These are phyloP conservation scores for Microtus montanus DNA, from an alignment of 2,113 vertebrate species.

Conservation along the genomic window DNA sequence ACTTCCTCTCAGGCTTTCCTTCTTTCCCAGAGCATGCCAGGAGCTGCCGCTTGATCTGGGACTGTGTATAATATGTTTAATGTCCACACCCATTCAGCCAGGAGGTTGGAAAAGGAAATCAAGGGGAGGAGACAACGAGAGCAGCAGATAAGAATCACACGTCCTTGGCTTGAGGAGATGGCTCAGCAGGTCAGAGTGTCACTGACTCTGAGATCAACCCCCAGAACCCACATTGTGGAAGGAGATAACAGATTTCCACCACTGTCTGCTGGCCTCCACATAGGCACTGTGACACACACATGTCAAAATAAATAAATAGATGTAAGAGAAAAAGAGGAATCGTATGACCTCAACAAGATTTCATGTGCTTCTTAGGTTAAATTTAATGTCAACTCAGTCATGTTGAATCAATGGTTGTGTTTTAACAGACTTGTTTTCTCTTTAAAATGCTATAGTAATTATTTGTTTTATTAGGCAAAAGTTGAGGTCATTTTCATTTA, in stretches of 20 bases:
- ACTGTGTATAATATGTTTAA: not conserved
- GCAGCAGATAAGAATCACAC: not conserved
- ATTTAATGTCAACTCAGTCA: slow-evolving; percentile 21
- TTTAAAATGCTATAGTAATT: not conserved
- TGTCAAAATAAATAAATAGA: not conserved
- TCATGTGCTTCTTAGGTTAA: slow-evolving; percentile 1
- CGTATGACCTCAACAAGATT: not conserved
- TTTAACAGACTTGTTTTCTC: slow-evolving; percentile 34
- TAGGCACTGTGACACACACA: not conserved
- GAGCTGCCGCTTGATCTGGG: slow-evolving; percentile 6
- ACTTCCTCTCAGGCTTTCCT: not conserved
- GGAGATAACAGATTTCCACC: not conserved
- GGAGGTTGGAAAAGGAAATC: not conserved
- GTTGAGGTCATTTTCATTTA: slow-evolving; percentile 2
- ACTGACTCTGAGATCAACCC: not conserved
- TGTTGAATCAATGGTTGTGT: not conserved
- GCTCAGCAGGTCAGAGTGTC: not conserved
- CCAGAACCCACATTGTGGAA: not conserved
- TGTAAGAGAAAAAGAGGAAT: not conserved
- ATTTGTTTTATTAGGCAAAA: slow-evolving; percentile 38
- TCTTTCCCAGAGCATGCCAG: not conserved
- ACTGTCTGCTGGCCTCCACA: not conserved
- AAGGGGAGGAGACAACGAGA: not conserved
- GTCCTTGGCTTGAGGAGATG: not conserved
- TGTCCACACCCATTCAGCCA: not conserved